Evolutionary conservation across 2,888 invertebrate species (phyloP), one percentile per base, ranked within the genome.

Genomic region (Blastobasis adustella): DNA sequence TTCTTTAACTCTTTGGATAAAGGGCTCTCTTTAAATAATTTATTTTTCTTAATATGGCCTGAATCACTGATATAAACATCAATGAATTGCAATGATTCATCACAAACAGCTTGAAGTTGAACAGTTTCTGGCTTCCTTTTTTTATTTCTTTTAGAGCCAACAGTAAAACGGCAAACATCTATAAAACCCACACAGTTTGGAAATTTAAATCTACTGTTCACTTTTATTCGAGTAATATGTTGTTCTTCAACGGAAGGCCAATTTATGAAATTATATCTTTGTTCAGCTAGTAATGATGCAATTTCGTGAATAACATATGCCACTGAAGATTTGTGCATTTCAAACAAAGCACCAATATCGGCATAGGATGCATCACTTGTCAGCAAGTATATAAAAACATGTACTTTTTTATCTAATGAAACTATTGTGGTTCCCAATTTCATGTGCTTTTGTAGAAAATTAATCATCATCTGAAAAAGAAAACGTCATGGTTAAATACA

Each of bases 121-220:
- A 87, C 62, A 39, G 64, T 66, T 10, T 80, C 76, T 50, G 73
- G 67, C 55, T 71, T 73, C 7, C 64, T 61, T 57, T 66, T 77
- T 53, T 63, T 78, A 51, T 66, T 76, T 52, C 67, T 69, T 62
- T 74, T 81, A 7, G 77, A 69, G 1, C 79, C 79, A 45, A 86
- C 66, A 72, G 75, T 81, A 5, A 88, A 69, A n/a, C 76, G 61
- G 56, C 82, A 85, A 7, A 77, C 68, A 66, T 86, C 85, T 57
- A 88, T 77, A 49, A 87, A 85, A 5, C 88, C 88, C 37, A 87
- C 78, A 71, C 88, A 87, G 54, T 87, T 88, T 4, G 88, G 88
- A 57, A 86, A 82, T 57, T 80, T 79, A 57, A 75, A 79, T 53
- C 73, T 66, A 52, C 77, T 83, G 54, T 86, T 79, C 6, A 87